A percentile compares a stretch with the other conserved stretches of the same genome.
Conservation (phyloP, 2,113 vertebrate species). For the Prochilodus magdalenae region DNA sequence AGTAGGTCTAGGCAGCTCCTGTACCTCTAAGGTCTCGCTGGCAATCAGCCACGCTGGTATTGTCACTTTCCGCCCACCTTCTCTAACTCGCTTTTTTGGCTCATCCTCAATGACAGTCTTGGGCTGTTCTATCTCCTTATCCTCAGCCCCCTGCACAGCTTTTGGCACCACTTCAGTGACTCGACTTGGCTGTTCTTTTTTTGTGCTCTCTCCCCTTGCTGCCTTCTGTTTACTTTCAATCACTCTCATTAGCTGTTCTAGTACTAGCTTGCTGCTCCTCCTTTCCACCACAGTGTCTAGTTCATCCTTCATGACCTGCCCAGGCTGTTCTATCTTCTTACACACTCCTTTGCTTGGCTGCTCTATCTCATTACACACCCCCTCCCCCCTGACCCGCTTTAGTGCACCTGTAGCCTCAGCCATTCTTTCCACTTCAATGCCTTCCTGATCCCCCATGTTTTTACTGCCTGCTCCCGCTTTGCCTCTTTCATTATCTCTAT, state of each 20-base stretch:
- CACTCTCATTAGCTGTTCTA: not conserved
- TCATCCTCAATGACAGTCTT: constrained; percentile 29
- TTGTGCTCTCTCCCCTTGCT: not conserved
- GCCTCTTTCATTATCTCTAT: not conserved
- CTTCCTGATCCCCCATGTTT: constrained; percentile 8
- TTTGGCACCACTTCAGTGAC: constrained; percentile 22
- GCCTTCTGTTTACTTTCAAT: not conserved
- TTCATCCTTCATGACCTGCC: not conserved
- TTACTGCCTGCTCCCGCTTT: constrained; percentile 1
- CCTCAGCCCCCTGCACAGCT: constrained; percentile 2
- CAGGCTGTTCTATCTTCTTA: not conserved
- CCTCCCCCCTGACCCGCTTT: constrained; percentile 60
- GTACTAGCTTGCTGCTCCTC: not conserved
- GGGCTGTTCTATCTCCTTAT: constrained; percentile 22
- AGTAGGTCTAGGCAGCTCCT: not conserved
- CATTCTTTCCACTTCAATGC: not conserved
- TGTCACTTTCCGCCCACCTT: constrained; percentile 24
- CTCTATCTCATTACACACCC: not conserved
- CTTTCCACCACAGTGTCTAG: not conserved
- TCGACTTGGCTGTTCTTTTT: constrained; percentile 37
- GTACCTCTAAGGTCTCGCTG: not conserved
- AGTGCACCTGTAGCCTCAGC: constrained; percentile 56
- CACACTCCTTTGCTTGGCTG: constrained; percentile 4
- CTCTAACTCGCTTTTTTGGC: constrained; percentile 6
- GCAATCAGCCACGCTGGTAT: constrained; percentile 9